phyloP scores from a whole-genome alignment of 2,113 vertebrate genomes.

The Neodontobutis hainanensis region DNA sequence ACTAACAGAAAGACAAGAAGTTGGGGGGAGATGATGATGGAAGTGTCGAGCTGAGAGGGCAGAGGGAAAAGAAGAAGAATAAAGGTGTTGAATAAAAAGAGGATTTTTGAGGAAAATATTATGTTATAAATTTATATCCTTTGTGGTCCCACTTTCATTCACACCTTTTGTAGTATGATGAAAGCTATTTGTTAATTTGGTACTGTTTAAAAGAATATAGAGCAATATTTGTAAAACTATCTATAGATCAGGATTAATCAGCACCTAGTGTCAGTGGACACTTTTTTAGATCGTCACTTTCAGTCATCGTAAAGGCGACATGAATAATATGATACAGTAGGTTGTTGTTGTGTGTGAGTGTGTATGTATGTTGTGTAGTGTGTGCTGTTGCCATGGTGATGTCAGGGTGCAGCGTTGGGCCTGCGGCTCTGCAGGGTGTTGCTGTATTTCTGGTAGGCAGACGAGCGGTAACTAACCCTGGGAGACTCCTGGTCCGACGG shows the following conservation, averaged over 20 bases:
- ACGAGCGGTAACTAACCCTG: slow-evolving; percentile 99
- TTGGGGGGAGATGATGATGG: slow-evolving; percentile 58
- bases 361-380: slow-evolving; percentile 21
- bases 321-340: neutral
- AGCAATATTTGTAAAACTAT: neutral
- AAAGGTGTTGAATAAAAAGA: slow-evolving; percentile 3
- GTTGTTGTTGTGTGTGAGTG: neutral
- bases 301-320: neutral
- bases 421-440: slow-evolving; percentile 93
- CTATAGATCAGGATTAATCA: neutral
- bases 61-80: slow-evolving; percentile 5
- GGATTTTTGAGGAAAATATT: slow-evolving; percentile 8
- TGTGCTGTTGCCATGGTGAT: slow-evolving; percentile 9
- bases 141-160: neutral
- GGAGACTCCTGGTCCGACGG: slow-evolving; percentile 92
- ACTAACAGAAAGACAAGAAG: slow-evolving; percentile 60
- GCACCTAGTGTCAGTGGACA: neutral
- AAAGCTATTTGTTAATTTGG: neutral
- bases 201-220: neutral
- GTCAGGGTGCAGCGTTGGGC: slow-evolving; percentile 74
- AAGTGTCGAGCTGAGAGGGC: slow-evolving; percentile 52
- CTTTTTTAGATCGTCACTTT: no score
- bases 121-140: no score
- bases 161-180: slow-evolving; percentile 6
- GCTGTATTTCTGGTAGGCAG: slow-evolving; percentile 94